These are phyloP conservation scores for Pycnomerus fuliginosus DNA, from an alignment of 2,888 invertebrate genomes.

Conservation along the genomic window DNA sequence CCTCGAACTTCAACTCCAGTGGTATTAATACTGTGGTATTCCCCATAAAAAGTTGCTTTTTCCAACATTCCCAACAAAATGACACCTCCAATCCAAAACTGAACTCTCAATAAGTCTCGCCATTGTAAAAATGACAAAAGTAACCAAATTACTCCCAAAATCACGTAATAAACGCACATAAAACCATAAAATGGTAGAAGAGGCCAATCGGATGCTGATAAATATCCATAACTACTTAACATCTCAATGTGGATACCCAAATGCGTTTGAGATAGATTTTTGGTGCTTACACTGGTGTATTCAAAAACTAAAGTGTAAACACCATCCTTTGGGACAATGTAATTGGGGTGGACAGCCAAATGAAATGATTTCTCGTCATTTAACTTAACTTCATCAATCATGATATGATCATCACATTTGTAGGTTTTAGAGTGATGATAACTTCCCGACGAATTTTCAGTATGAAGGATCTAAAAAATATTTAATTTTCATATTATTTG, in stretches of 20 bases:
- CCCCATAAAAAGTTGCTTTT: conserved; percentile 87
- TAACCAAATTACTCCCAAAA: conserved; percentile 82
- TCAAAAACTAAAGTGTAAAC: conserved; percentile 65
- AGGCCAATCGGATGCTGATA: conserved; percentile 89
- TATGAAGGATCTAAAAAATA: background rate
- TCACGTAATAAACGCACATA: conserved; percentile 86
- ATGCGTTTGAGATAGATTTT: conserved; percentile 54
- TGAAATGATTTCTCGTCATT: conserved; percentile 38
- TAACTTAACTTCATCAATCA: conserved; percentile 37
- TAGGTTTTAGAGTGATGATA: conserved; percentile 34
- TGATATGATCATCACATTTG: conserved; percentile 46
- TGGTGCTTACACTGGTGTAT: conserved; percentile 44
- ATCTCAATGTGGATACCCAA: conserved; percentile 70
- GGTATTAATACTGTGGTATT: conserved; percentile 76
- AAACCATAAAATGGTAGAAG: conserved; percentile 84
- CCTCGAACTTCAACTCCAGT: conserved; percentile 65
- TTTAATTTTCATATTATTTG: conserved; percentile 1
- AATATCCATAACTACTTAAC: conserved; percentile 74
- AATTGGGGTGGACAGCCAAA: conserved; percentile 51
- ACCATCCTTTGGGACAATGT: conserved; percentile 67
- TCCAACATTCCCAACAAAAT: conserved; percentile 84
- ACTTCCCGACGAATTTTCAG: conserved; percentile 3
- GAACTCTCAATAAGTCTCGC: conserved; percentile 86
- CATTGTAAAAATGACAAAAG: conserved; percentile 81
- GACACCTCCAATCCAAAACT: conserved; percentile 95